phyloP scores from a whole-genome alignment of 2,888 invertebrate genomes.

The Pteria penguin region DNA sequence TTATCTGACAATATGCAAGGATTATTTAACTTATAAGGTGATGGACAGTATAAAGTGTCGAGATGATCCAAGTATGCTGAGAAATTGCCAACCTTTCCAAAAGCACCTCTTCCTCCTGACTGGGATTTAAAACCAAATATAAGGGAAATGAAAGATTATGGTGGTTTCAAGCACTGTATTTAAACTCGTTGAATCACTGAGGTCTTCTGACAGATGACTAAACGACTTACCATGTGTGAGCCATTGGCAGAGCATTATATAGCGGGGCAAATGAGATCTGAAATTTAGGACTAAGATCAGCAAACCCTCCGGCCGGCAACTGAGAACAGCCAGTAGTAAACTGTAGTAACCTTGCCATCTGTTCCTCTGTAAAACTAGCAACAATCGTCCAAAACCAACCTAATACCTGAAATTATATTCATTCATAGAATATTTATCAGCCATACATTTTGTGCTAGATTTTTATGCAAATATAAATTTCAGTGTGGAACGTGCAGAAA shows the following conservation, averaged over 20 bases:
- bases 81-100: too few species aligned
- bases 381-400: conserved; percentile 96
- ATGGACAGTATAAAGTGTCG: too few species aligned
- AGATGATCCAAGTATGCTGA: too few species aligned
- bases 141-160: not conserved
- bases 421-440: too few species aligned
- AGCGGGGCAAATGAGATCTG: conserved; percentile 94
- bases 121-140: not conserved
- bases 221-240: conserved; percentile 90
- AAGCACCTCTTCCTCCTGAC: too few species aligned
- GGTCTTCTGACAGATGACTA: conserved; percentile 32
- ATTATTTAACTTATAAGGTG: too few species aligned
- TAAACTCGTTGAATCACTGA: too few species aligned
- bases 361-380: conserved; percentile 92
- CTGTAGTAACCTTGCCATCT: conserved; percentile 92
- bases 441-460: too few species aligned
- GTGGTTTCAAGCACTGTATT: not conserved
- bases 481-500: too few species aligned
- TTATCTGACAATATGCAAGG: too few species aligned
- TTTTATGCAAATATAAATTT: too few species aligned
- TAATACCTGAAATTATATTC: conserved; percentile 84
- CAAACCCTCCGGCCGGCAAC: conserved; percentile 93
- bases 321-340: conserved; percentile 96
- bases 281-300: conserved; percentile 93
- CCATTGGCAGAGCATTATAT: conserved; percentile 94